Conservation (phyloP, 2,797 vertebrate genomes). For the Pipistrellus nathusii region DNA sequence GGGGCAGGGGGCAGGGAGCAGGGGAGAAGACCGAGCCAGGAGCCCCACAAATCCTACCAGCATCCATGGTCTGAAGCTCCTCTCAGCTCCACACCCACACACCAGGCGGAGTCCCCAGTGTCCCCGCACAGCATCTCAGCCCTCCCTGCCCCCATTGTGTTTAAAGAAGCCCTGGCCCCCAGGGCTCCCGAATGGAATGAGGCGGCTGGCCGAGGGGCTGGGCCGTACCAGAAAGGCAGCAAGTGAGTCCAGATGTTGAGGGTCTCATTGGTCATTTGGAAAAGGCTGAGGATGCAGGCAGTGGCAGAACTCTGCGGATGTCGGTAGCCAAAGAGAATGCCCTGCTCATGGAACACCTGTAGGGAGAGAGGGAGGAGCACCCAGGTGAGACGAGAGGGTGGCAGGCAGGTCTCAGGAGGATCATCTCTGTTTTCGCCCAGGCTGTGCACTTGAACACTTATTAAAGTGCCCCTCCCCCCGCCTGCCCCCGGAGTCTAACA, state of each 20-base stretch:
- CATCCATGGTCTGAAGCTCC: no score
- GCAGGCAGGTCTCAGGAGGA: not conserved
- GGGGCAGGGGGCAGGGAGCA: not conserved
- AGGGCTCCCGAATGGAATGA: not conserved
- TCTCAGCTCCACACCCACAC: no score
- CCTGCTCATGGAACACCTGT: conserved; percentile 95
- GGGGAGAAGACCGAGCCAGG: no score
- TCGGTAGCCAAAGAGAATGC: conserved; percentile 96
- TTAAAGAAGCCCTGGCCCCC: not conserved
- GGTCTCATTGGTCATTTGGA: conserved; percentile 97
- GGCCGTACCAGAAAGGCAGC: conserved; percentile 93
- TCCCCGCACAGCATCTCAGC: not conserved
- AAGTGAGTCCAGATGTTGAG: conserved; percentile 99
- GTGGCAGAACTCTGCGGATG: conserved; percentile 93
- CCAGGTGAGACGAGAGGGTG: not conserved
- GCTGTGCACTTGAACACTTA: not conserved
- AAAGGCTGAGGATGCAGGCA: conserved; percentile 94
- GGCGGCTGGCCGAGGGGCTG: rapidly evolving
- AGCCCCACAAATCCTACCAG: not conserved
- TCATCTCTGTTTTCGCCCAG: not conserved
- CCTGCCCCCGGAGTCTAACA: not conserved
- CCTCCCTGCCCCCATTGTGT: not conserved
- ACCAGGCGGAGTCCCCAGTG: rapidly evolving
- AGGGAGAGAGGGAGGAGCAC: not conserved
- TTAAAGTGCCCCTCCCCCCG: not conserved